A percentile compares a stretch with the other conserved stretches of the same genome.
These are phyloP conservation scores for Lepus americanus DNA, from an alignment of 2,113 vertebrate species.

Conservation along the genomic window DNA sequence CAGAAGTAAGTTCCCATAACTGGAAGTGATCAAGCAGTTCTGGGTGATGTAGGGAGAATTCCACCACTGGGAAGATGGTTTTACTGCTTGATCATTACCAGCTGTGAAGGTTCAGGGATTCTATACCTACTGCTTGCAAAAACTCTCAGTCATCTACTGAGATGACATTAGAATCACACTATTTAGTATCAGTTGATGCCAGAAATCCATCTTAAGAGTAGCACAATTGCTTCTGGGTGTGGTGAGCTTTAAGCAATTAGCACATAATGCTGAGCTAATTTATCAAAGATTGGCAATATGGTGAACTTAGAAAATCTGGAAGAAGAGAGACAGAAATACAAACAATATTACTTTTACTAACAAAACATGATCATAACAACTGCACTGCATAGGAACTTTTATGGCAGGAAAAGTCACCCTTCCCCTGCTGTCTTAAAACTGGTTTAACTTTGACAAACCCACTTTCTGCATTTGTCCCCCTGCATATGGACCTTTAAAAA, in stretches of 20 bases:
- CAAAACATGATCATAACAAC: conserved; percentile 58
- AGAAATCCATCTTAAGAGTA: not conserved
- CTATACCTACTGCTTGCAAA: not conserved
- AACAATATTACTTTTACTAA: conserved; percentile 60
- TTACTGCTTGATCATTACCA: not conserved
- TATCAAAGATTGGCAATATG: conserved; percentile 16
- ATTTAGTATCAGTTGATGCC: not conserved
- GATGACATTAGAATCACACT: not conserved
- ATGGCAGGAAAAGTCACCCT: conserved; percentile 63
- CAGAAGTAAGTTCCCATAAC: not conserved
- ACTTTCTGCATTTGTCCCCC: not conserved
- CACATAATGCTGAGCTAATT: conserved; percentile 17
- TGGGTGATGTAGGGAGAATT: conserved; percentile 52
- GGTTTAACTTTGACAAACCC: not conserved
- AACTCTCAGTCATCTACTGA: not conserved
- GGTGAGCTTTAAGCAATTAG: conserved; percentile 24
- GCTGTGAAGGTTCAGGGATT: not conserved
- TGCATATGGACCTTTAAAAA: not conserved
- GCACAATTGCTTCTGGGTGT: conserved; percentile 16
- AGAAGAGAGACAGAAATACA: conserved; percentile 54
- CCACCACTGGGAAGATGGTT: not conserved
- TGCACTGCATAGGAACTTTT: conserved; percentile 70
- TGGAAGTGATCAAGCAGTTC: not conserved
- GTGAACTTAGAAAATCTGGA: conserved; percentile 36
- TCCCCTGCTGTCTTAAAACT: conserved; percentile 52